These are phyloP conservation scores for Telmatochromis brichardi DNA, from an alignment of 2,113 vertebrate species.

Conservation along the genomic window DNA sequence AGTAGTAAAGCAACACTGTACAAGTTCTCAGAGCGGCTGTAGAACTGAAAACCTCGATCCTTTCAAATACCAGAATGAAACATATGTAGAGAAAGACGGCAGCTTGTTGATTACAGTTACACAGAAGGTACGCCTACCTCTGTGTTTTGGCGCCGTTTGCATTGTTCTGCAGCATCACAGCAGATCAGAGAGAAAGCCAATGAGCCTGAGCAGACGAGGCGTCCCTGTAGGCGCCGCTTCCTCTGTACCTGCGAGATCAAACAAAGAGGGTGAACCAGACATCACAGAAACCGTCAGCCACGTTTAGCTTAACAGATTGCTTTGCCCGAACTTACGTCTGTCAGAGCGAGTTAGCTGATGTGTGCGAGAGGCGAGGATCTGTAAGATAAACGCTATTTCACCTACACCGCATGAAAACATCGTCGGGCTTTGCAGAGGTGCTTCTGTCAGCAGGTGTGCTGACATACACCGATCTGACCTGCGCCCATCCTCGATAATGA, in stretches of 20 bases:
- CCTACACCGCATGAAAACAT: neutral
- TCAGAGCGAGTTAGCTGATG: neutral
- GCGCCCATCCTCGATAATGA: neutral
- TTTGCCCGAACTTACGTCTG: constrained; percentile 27
- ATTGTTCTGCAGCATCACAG: constrained; percentile 2
- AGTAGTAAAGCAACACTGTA: neutral
- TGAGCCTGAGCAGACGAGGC: constrained; percentile 18
- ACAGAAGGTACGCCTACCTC: neutral
- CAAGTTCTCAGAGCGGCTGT: neutral
- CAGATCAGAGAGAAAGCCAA: constrained; percentile 40
- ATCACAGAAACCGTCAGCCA: constrained; percentile 48
- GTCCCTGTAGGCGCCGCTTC: constrained; percentile 38
- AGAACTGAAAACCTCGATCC: neutral
- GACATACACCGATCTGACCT: neutral
- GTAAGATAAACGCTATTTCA: neutral
- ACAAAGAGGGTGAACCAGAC: constrained; percentile 14
- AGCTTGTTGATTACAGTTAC: neutral
- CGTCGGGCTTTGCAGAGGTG: neutral
- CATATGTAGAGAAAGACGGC: neutral
- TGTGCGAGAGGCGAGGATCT: neutral
- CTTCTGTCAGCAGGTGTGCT: neutral
- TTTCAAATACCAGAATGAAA: neutral
- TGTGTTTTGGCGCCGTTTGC: neutral
- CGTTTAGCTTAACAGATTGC: constrained; percentile 50
- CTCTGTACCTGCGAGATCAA: constrained; percentile 60